Evolutionary conservation across 2,888 invertebrate species (phyloP), one percentile per base, ranked within the genome.

Genomic region (Hirtodrosophila duncani): DNA sequence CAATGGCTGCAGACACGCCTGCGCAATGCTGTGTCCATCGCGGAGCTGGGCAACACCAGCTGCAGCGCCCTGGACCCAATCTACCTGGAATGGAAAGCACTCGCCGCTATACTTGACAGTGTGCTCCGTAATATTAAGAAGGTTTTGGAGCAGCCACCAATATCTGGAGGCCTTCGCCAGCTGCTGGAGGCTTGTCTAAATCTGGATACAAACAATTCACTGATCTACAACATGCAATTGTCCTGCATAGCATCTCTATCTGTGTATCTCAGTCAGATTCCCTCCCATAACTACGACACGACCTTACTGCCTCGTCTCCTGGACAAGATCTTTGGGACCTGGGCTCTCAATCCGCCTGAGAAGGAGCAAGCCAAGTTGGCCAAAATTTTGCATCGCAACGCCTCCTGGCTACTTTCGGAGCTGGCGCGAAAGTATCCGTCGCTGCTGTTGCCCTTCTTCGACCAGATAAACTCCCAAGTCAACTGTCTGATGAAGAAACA

Each of bases 241-340:
- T 97, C 97, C 0, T 95, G 96, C 87, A 93, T 97, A 64, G 97
- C 97, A 1, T 94, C 96, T 0, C 89, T 97, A 1, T 96, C 97
- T 85, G 94, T 96, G 17, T 97, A 96, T 88, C 89, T 97, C 13
- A 94, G 93, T 68, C 93, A 94, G 77, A 90, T 93, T 58, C 91
- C 92, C 0, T 65, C 85, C 21, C 87, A 85, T 33, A 90, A 89
- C 80, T 89, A 89, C 9, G 91, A 91, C 1, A 91, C 91, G 0
- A 88, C 90, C 0, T 87, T 94, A 17, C 83, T 97, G 36, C 94
- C 94, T 0, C 90, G 92, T 27, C 95, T 96, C 2, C 85, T 97
- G 43, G 94, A 96, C 68, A 96, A 96, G 88, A 94, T 97, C 64
- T 97, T 97, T 86, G 91, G 93, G 1, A 92, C 95, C 6, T 88